Base-by-base conservation (phyloP, 2,113 vertebrate species). In the Tachysurus fulvidraco region DNA sequence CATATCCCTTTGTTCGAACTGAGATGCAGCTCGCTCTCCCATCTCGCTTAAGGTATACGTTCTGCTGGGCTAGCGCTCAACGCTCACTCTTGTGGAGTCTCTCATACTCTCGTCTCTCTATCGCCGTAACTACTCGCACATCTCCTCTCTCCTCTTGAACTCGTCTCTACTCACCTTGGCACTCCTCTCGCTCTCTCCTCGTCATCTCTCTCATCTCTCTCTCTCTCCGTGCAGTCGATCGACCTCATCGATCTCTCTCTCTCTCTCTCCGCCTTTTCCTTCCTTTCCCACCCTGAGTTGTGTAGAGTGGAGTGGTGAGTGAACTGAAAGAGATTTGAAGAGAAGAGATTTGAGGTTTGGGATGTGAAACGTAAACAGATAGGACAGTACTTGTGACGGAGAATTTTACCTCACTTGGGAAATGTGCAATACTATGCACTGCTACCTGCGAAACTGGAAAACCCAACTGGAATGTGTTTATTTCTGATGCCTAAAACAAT, bases 231-330 rank as follows among this genome's bases (percentile, higher is more conserved):
- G n/a, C n/a, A n/a, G n/a, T n/a, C n/a, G n/a, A n/a, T n/a, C n/a
- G n/a, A n/a, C n/a, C n/a, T n/a, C 41, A 65, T 41, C 65, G 69
- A 54, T 54, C 41, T 65, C 82, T 55, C 60, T 23, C 64, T 85
- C 87, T 91, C 90, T 90, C 90, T 88, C 91, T 93, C 94, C 95
- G 93, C 94, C 92, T 93, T 92, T 95, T 96, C 95, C 95, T 95
- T 95, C 95, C 95, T 93, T 90, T 94, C 93, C 95, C 94, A 93
- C 94, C 94, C 94, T 91, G 91, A 91, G 88, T 88, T 90, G 90
- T 83, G 36, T 23, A 69, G 67, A 86, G 67, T n/a, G 83, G 87
- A 88, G n/a, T 85, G 89, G 83, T 85, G 88, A 57, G 30, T 64
- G 73, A 83, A 62, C 90, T 80, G 65, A 62, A 83, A 83, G 41